These are phyloP conservation scores for Oasisia sp. DNA, from an alignment of 2,888 invertebrate genomes.

Conservation along the genomic window DNA sequence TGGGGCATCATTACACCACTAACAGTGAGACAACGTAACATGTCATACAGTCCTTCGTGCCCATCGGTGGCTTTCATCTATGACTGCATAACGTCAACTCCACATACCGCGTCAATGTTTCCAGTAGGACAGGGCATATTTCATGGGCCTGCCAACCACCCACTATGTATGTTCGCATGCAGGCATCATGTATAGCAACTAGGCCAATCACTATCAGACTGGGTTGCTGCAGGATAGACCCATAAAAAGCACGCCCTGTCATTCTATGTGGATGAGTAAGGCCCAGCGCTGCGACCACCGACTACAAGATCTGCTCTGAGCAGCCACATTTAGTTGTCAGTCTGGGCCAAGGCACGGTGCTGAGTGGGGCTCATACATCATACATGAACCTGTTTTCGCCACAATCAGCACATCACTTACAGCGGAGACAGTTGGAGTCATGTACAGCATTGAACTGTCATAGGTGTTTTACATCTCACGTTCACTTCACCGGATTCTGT, in stretches of 20 bases:
- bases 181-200: background rate
- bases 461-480: background rate
- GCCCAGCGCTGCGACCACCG: background rate
- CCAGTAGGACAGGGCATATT: background rate
- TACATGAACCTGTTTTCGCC: background rate
- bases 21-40: background rate
- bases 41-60: background rate
- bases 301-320: background rate
- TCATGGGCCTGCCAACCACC: background rate
- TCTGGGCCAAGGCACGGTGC: background rate
- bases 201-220: conserved; percentile 5
- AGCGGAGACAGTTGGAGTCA: background rate
- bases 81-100: background rate
- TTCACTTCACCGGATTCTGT: background rate
- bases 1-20: too few relatives aligned
- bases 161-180: background rate
- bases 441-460: background rate
- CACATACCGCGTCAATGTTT: background rate
- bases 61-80: background rate
- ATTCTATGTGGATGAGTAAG: background rate
- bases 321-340: background rate
- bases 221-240: background rate
- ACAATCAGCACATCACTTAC: background rate
- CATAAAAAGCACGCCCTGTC: background rate
- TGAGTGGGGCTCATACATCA: background rate